Percentiles rank a stretch among this genome's conserved stretches.
phyloP scores from a whole-genome alignment of 1,140 invertebrate genomes.

The Leptinotarsa undecemlineata region DNA sequence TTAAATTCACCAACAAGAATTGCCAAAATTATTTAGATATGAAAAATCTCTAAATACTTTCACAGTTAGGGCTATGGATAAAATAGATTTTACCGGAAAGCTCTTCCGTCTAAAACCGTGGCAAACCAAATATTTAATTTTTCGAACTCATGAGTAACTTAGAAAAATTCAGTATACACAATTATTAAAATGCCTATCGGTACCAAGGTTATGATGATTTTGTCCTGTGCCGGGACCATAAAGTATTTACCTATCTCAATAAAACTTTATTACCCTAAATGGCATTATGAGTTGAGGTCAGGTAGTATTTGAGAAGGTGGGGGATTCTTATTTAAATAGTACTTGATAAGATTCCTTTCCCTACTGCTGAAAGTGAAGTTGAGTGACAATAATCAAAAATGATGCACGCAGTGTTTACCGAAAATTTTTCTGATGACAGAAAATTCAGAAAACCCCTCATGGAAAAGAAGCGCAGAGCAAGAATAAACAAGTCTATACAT shows the following conservation, averaged over 20 bases:
- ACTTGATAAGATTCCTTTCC: neutral
- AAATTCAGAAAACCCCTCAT: constrained; percentile 69
- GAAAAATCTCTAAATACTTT: too few relatives aligned
- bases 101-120: too few relatives aligned
- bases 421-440: constrained; percentile 27
- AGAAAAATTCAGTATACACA: neutral
- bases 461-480: constrained; percentile 68
- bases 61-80: too few relatives aligned
- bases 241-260: constrained; percentile 5
- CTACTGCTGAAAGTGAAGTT: neutral
- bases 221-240: neutral
- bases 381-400: neutral
- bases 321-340: neutral
- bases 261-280: constrained; percentile 5
- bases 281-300: too few relatives aligned
- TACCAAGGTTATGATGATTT: constrained; percentile 11
- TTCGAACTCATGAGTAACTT: too few relatives aligned
- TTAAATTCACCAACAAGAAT: too few relatives aligned
- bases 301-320: neutral
- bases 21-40: too few relatives aligned
- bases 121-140: too few relatives aligned
- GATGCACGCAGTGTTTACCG: neutral
- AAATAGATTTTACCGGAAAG: too few relatives aligned
- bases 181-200: neutral
- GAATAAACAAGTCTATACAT: constrained; percentile 70